Evolutionary conservation across 2,113 vertebrate species (phyloP).

Genomic region (Mormoops blainvillei): DNA sequence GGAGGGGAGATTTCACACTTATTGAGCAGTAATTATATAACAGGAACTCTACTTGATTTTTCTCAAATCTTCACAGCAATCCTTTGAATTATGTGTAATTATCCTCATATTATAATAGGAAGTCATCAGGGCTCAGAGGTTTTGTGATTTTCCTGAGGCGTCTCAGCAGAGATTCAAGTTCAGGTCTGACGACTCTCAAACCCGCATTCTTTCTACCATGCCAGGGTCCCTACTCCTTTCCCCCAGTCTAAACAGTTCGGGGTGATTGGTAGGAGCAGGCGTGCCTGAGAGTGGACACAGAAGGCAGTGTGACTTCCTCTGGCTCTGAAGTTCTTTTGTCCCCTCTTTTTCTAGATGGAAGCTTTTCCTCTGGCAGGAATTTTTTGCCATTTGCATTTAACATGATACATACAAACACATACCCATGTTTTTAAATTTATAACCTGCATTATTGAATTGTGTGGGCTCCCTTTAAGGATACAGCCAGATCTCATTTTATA

Average conservation of each 20-base stretch:
- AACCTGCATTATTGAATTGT: neutral
- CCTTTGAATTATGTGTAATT: neutral
- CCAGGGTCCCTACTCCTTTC: neutral
- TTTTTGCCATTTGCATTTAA: neutral
- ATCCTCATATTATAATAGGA: neutral
- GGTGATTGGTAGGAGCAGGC: neutral
- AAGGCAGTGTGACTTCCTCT: neutral
- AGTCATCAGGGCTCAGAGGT: neutral
- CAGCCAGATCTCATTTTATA: neutral
- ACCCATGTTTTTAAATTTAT: neutral
- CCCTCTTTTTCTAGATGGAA: neutral
- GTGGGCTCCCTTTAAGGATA: neutral
- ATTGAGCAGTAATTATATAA: neutral
- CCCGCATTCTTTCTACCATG: neutral
- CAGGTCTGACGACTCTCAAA: neutral
- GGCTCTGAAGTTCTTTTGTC: neutral
- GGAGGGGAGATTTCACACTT: neutral
- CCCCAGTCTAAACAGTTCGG: neutral
- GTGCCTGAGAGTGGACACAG: neutral
- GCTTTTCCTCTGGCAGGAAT: neutral
- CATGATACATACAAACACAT: neutral
- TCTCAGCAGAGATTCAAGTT: too few relatives aligned
- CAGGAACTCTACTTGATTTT: neutral
- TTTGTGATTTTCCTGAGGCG: too few relatives aligned
- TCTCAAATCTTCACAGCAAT: neutral